Base-by-base conservation (phyloP, 2,113 vertebrate genomes). In the Catharus bicknelli region DNA sequence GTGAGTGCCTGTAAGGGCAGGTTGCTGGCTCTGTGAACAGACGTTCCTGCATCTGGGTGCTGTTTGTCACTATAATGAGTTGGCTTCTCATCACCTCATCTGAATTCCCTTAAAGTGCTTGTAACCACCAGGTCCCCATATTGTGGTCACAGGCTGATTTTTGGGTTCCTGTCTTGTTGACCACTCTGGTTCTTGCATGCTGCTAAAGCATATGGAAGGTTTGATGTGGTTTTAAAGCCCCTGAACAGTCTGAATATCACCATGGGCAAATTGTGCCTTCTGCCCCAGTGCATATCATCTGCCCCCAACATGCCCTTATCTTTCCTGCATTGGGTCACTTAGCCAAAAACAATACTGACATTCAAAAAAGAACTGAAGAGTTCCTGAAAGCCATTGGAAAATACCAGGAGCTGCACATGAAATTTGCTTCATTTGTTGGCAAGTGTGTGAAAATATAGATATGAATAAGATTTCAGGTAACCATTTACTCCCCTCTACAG, bases 31-130 rank as follows among this genome's bases (percentile, higher is more conserved):
- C 92, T 48, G 70, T 0, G 13, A 83, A 59, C 90, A 95, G 93
- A 67, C 3, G 38, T 38, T 94, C 69, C 90, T 77, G 59, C 81
- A 78, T 13, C 83, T 82, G 86, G 75, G 42, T 64, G 83, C 88
- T 93, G 86, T 91, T 96, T 94, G 86, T 94, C 89, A 90, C 84
- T 79, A 18, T 95, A 95, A 96, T 79, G 95, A 93, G 61, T 88
- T 96, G 92, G 94, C 95, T 78, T 9, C 78, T 83, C 69, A 68
- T 79, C 78, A 48, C 86, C 75, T 91, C 67, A 9, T 74, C 85
- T 0, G 3, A 76, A 27, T 48, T 70, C 58, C 68, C 77, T 73
- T 61, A 50, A 73, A 70, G 84, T 53, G 70, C 47, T 67, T 29
- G 15, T 38, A 87, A 67, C 76, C 66, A 57, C 55, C 43, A 20